phyloP scores from a whole-genome alignment of 2,888 invertebrate species.

The Ditula angustiorana region DNA sequence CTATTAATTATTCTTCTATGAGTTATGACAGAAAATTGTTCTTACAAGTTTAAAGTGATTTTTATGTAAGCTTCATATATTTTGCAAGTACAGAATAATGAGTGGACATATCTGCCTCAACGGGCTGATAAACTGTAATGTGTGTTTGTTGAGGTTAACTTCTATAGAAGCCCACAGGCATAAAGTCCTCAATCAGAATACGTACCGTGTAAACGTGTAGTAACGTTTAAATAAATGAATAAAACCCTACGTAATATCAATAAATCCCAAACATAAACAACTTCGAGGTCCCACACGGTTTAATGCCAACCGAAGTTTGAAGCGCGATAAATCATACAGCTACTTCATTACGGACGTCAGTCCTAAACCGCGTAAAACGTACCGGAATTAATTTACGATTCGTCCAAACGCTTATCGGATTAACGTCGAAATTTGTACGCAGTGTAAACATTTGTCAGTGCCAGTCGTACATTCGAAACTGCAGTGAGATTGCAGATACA shows the following conservation, averaged over 20 bases:
- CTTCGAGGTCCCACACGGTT: conserved; percentile 63
- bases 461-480: conserved; percentile 69
- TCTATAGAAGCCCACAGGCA: too few relatives aligned
- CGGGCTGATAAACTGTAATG: too few relatives aligned
- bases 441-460: conserved; percentile 80
- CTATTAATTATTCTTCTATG: too few relatives aligned
- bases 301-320: conserved; percentile 71
- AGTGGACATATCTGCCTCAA: too few relatives aligned
- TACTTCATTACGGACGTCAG: conserved; percentile 62
- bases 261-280: conserved; percentile 74
- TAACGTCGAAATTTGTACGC: conserved; percentile 78
- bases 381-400: conserved; percentile 68
- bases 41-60: too few relatives aligned
- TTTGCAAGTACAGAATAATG: too few relatives aligned
- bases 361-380: conserved; percentile 51
- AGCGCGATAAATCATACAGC: conserved; percentile 74
- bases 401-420: conserved; percentile 61
- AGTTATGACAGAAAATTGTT: too few relatives aligned
- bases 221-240: conserved; percentile 59
- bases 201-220: too few relatives aligned
- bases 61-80: too few relatives aligned
- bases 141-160: too few relatives aligned
- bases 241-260: conserved; percentile 62
- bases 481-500: conserved; percentile 78
- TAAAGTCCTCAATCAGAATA: too few relatives aligned